Percentiles rank a stretch among this genome's conserved stretches.
Evolutionary conservation across 2,797 vertebrate species (phyloP).

Genomic region (Schizopygopsis malacanthus): DNA sequence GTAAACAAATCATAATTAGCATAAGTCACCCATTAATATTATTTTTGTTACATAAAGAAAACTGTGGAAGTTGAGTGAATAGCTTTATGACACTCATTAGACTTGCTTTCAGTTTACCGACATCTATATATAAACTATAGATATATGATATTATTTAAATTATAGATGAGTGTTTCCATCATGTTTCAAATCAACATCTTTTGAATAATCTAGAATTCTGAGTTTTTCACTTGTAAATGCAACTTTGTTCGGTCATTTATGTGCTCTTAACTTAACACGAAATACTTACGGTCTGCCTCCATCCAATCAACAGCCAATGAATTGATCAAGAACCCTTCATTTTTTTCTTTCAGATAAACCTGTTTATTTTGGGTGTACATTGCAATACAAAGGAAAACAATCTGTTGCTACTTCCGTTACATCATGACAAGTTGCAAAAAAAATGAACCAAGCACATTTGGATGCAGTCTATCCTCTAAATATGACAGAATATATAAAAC

Average conservation of each 20-base stretch:
- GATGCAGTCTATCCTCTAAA: neutral
- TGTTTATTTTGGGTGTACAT: neutral
- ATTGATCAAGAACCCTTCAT: neutral
- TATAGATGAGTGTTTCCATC: neutral
- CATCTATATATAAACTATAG: neutral
- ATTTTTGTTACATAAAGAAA: neutral
- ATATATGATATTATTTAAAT: neutral
- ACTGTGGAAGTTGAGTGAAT: neutral
- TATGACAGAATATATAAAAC: neutral
- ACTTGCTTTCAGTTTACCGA: neutral
- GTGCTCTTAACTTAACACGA: neutral
- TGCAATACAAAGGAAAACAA: neutral
- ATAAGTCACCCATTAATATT: neutral
- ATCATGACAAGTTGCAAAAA: neutral
- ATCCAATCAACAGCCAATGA: neutral
- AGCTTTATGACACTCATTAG: neutral
- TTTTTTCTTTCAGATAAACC: neutral
- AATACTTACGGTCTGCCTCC: neutral
- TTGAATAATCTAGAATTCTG: neutral
- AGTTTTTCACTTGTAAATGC: neutral
- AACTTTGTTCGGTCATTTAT: neutral
- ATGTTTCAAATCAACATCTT: neutral
- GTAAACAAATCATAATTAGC: neutral
- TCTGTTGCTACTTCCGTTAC: neutral
- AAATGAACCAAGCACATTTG: neutral